Evolutionary conservation across 2,888 invertebrate species (phyloP).

Genomic region (Chrysopilus asiliformis): DNA sequence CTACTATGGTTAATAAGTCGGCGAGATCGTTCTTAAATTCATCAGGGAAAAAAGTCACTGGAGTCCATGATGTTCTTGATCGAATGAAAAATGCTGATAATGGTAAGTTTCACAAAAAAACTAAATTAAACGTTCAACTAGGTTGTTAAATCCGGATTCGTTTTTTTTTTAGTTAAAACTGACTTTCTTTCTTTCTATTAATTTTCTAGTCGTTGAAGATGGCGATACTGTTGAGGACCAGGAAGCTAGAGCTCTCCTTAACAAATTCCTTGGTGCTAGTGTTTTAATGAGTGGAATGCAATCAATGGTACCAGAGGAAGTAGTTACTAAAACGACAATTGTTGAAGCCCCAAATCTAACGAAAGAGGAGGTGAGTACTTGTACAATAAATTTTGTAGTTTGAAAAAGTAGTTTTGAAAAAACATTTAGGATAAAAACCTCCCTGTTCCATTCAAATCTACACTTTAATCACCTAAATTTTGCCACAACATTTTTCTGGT

Average conservation of each 20-base stretch:
- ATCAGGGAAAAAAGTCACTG: conserved; percentile 49
- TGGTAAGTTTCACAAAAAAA: conserved; percentile 33
- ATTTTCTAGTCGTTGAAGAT: conserved; percentile 42
- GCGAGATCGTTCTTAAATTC: conserved; percentile 57
- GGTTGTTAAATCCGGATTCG: background rate
- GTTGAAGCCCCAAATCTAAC: conserved; percentile 14
- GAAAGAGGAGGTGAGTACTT: conserved; percentile 29
- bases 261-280: conserved; percentile 72
- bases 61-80: conserved; percentile 60
- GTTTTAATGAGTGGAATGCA: conserved; percentile 70
- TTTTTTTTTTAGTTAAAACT: background rate
- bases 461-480: too few relatives aligned
- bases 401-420: too few relatives aligned
- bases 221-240: conserved; percentile 54
- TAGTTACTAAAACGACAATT: conserved; percentile 19
- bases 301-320: conserved; percentile 26
- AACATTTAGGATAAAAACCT: too few relatives aligned
- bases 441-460: too few relatives aligned
- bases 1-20: conserved; percentile 10
- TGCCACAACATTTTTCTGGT: too few relatives aligned
- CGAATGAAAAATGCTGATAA: conserved; percentile 67
- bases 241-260: conserved; percentile 61
- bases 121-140: background rate
- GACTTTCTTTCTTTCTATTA: conserved; percentile 1
- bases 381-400: too few relatives aligned